Evolutionary conservation across 2,797 vertebrate genomes (phyloP).

Genomic region (Sylvilagus floridanus): DNA sequence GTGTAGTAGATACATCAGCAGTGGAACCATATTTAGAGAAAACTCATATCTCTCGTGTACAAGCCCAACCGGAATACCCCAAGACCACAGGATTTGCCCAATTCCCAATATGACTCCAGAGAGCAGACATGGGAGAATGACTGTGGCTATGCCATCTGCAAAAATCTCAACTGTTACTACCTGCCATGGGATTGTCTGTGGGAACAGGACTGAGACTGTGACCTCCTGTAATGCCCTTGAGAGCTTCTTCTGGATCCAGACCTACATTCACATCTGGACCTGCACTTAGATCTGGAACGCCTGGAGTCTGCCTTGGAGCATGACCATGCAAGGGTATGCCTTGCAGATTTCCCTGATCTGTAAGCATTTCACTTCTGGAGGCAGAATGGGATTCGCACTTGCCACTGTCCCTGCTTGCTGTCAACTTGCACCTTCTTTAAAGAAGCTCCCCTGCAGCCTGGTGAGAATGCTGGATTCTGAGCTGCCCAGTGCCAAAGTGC

Average conservation of each 20-base stretch:
- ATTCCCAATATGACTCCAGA: conserved; percentile 96
- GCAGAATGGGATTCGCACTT: conserved; percentile 93
- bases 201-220: conserved; percentile 94
- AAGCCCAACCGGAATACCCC: conserved; percentile 98
- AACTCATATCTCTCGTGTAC: conserved; percentile 96
- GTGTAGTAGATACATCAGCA: conserved; percentile 95
- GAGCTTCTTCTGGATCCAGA: conserved; percentile 96
- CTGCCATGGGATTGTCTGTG: conserved; percentile 93
- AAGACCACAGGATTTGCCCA: conserved; percentile 97
- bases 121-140: conserved; percentile 98
- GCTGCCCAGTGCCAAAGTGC: too few relatives aligned
- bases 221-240: conserved; percentile 94
- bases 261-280: conserved; percentile 95
- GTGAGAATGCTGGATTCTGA: too few relatives aligned
- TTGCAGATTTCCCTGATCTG: conserved; percentile 94
- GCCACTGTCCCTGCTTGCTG: too few relatives aligned
- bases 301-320: conserved; percentile 95
- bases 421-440: too few relatives aligned
- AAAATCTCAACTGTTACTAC: conserved; percentile 95
- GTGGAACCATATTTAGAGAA: conserved; percentile 98
- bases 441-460: too few relatives aligned
- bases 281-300: conserved; percentile 93
- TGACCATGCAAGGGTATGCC: conserved; percentile 93
- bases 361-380: conserved; percentile 95
- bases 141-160: conserved; percentile 93